Evolutionary conservation across 2,888 invertebrate genomes (phyloP), one percentile per base, ranked within the genome.

Genomic region (Perdita meconis): DNA sequence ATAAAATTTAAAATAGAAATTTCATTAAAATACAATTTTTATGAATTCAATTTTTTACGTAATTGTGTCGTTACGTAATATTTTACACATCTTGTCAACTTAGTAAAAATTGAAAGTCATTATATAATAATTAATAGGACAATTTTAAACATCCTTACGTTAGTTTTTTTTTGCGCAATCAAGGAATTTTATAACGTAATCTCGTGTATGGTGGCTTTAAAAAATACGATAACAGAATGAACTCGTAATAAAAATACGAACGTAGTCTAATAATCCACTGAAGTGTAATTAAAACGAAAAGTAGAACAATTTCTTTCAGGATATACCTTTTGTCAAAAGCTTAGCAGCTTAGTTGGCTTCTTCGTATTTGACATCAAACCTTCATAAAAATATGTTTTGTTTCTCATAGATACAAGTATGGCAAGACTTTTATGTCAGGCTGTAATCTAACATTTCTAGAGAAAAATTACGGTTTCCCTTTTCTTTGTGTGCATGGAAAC

Each of bases 361-460:
- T 44, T 50, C 61, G 78, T 64, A 42, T 86, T 78, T 78, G 73
- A 81, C 79, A 88, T 83, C 81, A 86, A 87, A 84, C 88, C 89
- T 87, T 86, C 87, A 90, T 87, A 91, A 91, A 91, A 91, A 91
- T 91, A 91, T 89, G 82, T 84, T 89, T 85, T 86, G 84, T 87
- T 84, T 87, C 77, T 87, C 81, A 84, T 84, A 81, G 81, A 65
- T 74, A 78, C 81, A 19, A 74, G 78, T 88, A 89, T 83, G 87
- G 85, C 89, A 87, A 87, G 88, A 90, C 86, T 86, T 74, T 84
- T 86, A 81, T 81, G 82, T 85, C 86, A 85, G 86, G 86, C 84
- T 87, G 82, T 87, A 89, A 83, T 81, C 82, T 85, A 86, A 72
- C 70, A 36, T 83, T 79, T 64, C 64, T 80, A 82, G 69, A 77